These are phyloP conservation scores for Coluber constrictor DNA, from an alignment of 2,797 vertebrate genomes.

Conservation along the genomic window DNA sequence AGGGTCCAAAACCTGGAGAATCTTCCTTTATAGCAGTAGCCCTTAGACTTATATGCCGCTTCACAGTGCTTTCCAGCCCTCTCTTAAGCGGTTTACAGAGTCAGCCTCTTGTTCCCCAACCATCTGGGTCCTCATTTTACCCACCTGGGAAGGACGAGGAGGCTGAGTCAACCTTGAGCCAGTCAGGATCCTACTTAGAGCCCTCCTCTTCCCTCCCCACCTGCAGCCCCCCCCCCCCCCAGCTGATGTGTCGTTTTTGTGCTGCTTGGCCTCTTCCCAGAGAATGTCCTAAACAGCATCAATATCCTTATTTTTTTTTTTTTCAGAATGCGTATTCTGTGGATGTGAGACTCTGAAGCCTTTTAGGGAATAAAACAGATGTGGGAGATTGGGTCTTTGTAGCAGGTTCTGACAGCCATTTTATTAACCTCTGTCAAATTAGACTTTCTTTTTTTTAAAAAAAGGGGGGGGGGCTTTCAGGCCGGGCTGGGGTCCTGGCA, in stretches of 20 bases:
- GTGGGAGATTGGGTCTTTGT: not conserved
- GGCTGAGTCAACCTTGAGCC: not conserved
- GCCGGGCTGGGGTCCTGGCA: not conserved
- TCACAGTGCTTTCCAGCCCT: not conserved
- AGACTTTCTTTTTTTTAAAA: not conserved
- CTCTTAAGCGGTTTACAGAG: too few relatives aligned
- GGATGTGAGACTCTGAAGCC: not conserved
- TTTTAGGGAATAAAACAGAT: not conserved
- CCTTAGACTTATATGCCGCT: not conserved
- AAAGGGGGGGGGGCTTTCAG: too few relatives aligned
- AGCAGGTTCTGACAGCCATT: not conserved
- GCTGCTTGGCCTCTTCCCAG: not conserved
- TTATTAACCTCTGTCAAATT: not conserved
- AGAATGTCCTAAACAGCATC: not conserved
- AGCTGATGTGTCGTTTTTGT: not conserved
- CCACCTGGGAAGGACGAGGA: not conserved
- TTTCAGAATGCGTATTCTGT: not conserved
- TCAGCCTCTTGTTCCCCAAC: not conserved
- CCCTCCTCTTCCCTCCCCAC: not conserved
- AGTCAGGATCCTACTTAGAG: not conserved
- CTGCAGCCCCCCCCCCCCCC: not conserved
- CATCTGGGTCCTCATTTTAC: not conserved
- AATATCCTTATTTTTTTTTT: not conserved
- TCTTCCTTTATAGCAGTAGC: not conserved
- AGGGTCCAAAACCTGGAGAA: not conserved